A percentile compares a stretch with the other conserved stretches of the same genome.
Evolutionary conservation across 2,113 vertebrate species (phyloP).

Genomic region (Pteronura brasiliensis): DNA sequence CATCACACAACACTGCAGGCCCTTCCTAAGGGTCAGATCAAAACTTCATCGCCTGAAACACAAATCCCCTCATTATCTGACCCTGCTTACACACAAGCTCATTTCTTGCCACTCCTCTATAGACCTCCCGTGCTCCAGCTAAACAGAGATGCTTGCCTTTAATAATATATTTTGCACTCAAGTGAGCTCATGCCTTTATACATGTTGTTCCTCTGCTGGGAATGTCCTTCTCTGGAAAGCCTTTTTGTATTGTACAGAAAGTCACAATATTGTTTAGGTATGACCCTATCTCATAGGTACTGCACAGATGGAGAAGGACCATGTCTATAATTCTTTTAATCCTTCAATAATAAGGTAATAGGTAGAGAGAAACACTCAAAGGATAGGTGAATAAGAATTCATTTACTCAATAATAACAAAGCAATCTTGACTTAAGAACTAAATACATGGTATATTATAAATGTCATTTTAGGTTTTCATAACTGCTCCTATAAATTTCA

Average conservation of each 20-base stretch:
- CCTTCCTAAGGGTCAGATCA: background rate
- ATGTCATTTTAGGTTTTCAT: background rate
- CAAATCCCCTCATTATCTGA: background rate
- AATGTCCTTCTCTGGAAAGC: background rate
- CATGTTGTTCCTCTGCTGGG: background rate
- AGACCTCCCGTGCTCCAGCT: background rate
- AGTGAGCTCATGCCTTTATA: background rate
- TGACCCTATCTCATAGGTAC: background rate
- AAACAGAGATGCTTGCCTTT: background rate
- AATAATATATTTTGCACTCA: background rate
- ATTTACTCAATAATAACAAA: background rate
- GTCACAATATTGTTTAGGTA: background rate
- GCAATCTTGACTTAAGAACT: background rate
- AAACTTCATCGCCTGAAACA: background rate
- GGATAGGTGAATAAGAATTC: background rate
- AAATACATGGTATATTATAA: background rate
- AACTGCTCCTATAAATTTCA: constrained; percentile 17
- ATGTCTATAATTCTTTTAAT: background rate
- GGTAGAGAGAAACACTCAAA: background rate
- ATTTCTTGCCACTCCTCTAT: background rate
- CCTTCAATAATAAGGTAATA: background rate
- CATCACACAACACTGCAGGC: background rate
- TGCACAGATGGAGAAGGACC: background rate
- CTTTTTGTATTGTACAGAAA: background rate
- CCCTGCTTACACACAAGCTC: background rate